Evolutionary conservation across 2,113 vertebrate species (phyloP).

Genomic region (Micromys minutus): DNA sequence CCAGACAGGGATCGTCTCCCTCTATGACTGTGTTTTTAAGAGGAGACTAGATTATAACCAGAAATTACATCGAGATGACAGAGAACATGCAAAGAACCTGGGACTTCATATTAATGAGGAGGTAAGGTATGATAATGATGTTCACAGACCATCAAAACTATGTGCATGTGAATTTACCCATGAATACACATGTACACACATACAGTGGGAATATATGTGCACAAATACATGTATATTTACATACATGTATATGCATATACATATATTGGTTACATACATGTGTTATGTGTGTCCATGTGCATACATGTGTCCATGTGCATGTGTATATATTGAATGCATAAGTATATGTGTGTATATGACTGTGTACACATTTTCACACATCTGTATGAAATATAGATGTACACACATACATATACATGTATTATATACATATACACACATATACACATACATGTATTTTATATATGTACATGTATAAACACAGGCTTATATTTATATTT

Average conservation of each 20-base stretch:
- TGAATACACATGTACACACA: background rate
- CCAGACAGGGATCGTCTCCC: conserved; percentile 82
- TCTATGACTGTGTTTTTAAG: conserved; percentile 85
- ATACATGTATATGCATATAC: background rate
- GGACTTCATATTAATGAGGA: conserved; percentile 84
- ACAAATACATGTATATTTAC: no score
- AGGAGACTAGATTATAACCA: conserved; percentile 78
- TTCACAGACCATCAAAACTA: fast-evolving
- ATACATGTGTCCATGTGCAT: background rate
- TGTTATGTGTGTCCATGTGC: background rate
- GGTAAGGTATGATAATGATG: conserved; percentile 71
- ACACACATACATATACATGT: background rate
- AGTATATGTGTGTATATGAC: background rate
- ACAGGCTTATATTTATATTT: background rate
- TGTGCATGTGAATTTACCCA: background rate
- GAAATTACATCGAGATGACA: conserved; percentile 83
- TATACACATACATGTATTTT: background rate
- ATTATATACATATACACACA: fast-evolving
- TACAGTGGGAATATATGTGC: background rate
- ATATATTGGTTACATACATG: background rate
- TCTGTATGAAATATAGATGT: background rate
- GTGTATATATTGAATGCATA: background rate
- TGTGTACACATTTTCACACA: background rate
- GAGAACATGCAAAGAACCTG: conserved; percentile 79
- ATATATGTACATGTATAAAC: no score